These are phyloP conservation scores for Epsilonema sp. DNA, from an alignment of 2,888 invertebrate species.

Conservation along the genomic window DNA sequence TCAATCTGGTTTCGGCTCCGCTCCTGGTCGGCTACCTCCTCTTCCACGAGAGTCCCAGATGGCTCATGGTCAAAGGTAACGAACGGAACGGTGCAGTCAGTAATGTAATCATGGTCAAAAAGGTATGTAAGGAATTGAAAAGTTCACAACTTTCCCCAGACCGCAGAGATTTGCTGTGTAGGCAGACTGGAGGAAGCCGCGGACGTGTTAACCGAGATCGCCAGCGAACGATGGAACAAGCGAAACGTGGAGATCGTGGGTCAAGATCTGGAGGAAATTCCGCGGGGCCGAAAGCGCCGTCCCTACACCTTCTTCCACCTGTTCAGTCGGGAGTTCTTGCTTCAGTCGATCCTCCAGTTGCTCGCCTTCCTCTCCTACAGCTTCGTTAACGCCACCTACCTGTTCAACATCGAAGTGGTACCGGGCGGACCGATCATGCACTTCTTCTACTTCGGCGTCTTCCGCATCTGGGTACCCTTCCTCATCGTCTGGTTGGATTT, in stretches of 20 bases:
- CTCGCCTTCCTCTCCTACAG: neutral
- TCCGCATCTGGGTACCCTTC: neutral
- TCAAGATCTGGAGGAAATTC: neutral
- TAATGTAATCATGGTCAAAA: too few relatives aligned
- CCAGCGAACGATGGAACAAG: neutral
- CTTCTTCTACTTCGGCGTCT: neutral
- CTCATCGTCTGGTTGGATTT: neutral
- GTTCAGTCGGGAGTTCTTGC: too few relatives aligned
- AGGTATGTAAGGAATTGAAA: too few relatives aligned
- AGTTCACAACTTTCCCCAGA: too few relatives aligned
- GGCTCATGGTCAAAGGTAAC: neutral
- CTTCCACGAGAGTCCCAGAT: neutral
- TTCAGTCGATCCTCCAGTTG: neutral
- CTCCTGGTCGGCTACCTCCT: slow-evolving; percentile 2
- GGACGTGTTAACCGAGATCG: neutral
- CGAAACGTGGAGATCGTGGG: neutral
- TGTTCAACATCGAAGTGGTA: too few relatives aligned
- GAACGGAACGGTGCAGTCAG: neutral
- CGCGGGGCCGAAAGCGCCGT: neutral
- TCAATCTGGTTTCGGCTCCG: slow-evolving; percentile 7
- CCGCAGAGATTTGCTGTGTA: too few relatives aligned
- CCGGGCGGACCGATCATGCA: neutral
- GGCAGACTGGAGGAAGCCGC: too few relatives aligned
- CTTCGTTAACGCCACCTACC: neutral
- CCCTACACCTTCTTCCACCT: neutral